Evolutionary conservation across 2,113 vertebrate genomes (phyloP).

Genomic region (Synchiropus splendidus): DNA sequence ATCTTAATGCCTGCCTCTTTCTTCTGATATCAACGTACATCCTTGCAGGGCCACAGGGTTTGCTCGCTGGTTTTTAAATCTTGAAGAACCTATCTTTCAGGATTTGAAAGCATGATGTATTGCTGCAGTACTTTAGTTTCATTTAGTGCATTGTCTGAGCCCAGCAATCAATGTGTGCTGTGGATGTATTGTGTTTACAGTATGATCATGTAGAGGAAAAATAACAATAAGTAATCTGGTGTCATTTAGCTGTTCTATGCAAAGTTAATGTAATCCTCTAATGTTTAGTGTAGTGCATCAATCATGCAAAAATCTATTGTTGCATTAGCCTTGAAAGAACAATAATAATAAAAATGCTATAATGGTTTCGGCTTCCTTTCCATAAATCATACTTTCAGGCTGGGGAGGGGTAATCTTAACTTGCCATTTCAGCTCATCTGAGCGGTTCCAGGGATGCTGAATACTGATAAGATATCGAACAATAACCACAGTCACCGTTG

Average conservation of each 20-base stretch:
- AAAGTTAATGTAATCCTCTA: conserved; percentile 77
- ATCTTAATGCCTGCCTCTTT: too few species aligned
- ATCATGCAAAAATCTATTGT: conserved; percentile 79
- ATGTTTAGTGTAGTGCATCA: conserved; percentile 75
- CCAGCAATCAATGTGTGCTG: conserved; percentile 48
- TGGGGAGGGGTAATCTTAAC: conserved; percentile 60
- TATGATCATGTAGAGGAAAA: conserved; percentile 59
- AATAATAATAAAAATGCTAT: conserved; percentile 79
- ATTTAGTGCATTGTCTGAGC: conserved; percentile 16
- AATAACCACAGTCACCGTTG: conserved; percentile 47
- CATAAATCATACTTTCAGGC: conserved; percentile 66
- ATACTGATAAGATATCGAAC: conserved; percentile 70
- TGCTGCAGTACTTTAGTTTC: conserved; percentile 4
- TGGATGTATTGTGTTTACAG: conserved; percentile 49
- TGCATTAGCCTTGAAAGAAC: conserved; percentile 79
- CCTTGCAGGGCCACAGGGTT: too few species aligned
- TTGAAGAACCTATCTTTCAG: too few species aligned
- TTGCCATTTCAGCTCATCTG: conserved; percentile 70
- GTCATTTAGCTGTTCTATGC: conserved; percentile 73
- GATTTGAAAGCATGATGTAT: conserved; percentile 2
- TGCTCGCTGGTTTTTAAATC: too few species aligned
- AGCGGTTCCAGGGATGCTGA: conserved; percentile 56
- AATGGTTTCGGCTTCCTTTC: conserved; percentile 74
- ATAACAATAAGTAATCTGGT: conserved; percentile 72
- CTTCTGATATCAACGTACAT: too few species aligned